Evolutionary conservation across 2,113 vertebrate genomes (phyloP).

Genomic region (Choloepus hoffmanni): DNA sequence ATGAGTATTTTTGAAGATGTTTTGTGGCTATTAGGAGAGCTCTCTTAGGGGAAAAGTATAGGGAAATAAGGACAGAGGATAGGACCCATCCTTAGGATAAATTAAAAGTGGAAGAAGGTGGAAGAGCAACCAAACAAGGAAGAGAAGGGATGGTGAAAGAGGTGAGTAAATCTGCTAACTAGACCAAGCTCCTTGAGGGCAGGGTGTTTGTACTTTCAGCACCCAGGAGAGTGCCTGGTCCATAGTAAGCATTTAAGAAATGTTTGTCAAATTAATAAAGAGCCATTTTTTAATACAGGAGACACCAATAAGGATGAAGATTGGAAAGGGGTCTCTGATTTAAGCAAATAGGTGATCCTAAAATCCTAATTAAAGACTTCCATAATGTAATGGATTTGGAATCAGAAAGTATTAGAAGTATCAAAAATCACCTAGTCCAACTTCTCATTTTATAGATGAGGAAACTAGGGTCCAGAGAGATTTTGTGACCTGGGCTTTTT

Average conservation of each 20-base stretch:
- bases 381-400: not conserved
- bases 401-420: not conserved
- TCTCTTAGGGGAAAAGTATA: not conserved
- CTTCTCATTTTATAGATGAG: not conserved
- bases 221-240: not conserved
- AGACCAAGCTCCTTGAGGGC: not conserved
- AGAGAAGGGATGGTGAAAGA: not conserved
- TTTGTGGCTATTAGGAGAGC: not conserved
- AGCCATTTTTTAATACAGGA: not conserved
- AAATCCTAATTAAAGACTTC: not conserved
- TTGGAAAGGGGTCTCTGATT: not conserved
- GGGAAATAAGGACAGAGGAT: not conserved
- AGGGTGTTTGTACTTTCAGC: not conserved
- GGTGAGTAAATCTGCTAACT: not conserved
- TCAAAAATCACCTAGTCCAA: not conserved
- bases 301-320: not conserved
- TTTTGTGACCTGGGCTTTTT: not conserved
- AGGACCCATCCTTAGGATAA: not conserved
- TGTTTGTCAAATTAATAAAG: constrained; percentile 29
- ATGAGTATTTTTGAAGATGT: not conserved
- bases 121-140: not conserved
- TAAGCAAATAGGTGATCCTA: constrained; percentile 19
- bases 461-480: not conserved
- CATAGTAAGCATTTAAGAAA: not conserved
- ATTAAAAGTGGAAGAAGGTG: not conserved